phyloP scores from a whole-genome alignment of 1,140 invertebrate genomes.

The Meteorus sp. region DNA sequence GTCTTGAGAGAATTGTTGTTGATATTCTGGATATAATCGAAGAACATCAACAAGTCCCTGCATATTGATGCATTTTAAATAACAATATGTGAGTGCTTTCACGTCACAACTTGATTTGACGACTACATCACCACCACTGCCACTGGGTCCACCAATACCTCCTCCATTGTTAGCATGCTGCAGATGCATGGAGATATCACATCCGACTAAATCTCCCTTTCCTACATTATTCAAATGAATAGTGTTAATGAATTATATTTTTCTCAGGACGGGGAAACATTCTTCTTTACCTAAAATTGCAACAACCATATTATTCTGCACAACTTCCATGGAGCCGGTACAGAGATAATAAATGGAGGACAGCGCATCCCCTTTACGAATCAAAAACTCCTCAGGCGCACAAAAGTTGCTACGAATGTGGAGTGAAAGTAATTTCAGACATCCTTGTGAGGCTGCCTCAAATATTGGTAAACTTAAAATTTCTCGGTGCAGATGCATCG shows the following conservation, averaged over 20 bases:
- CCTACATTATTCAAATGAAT: too few species aligned
- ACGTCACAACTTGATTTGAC: conserved; percentile 94
- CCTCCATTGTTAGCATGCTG: conserved; percentile 61
- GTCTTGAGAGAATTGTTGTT: conserved; percentile 89
- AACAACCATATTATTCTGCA: conserved; percentile 97
- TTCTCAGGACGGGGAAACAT: not conserved
- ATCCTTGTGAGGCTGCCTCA: conserved; percentile 88
- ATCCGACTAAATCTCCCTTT: conserved; percentile 95
- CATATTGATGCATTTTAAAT: conserved; percentile 93
- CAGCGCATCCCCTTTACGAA: conserved; percentile 95
- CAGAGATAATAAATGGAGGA: conserved; percentile 95
- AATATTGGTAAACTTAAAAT: conserved; percentile 94
- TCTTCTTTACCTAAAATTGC: conserved; percentile 87
- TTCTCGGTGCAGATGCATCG: conserved; percentile 93
- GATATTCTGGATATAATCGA: conserved; percentile 90
- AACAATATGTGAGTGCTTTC: conserved; percentile 92
- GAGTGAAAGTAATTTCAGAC: conserved; percentile 85
- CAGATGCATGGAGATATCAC: conserved; percentile 83
- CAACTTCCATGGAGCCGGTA: conserved; percentile 98
- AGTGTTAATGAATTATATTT: too few species aligned
- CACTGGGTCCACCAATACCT: conserved; percentile 54
- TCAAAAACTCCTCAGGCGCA: conserved; percentile 94
- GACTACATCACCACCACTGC: conserved; percentile 69
- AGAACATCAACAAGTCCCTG: conserved; percentile 87
- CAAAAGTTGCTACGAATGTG: conserved; percentile 92